Percentiles rank a stretch among this genome's conserved stretches.
Evolutionary conservation across 2,113 vertebrate species (phyloP).

Genomic region (Notothenia coriiceps): DNA sequence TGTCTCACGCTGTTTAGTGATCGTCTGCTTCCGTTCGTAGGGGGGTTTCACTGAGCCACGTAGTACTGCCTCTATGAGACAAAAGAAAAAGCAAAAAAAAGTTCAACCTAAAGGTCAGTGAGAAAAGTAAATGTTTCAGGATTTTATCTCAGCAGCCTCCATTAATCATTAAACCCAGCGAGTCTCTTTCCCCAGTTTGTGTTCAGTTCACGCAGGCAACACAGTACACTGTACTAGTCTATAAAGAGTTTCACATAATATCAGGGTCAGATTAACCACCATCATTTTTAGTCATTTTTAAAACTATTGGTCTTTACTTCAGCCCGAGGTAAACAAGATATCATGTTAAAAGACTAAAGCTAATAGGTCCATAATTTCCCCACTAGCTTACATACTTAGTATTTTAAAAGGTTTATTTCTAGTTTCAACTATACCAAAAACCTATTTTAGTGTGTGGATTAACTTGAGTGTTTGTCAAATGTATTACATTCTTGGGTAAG

Average conservation of each 20-base stretch:
- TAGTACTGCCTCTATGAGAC: conserved; percentile 80
- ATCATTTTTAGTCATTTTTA: not conserved
- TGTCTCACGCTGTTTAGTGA: conserved; percentile 74
- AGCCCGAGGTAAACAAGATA: no score
- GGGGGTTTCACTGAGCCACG: conserved; percentile 81
- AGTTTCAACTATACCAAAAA: not conserved
- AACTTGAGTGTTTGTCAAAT: no score
- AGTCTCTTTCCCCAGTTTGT: not conserved
- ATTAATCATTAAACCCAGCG: not conserved
- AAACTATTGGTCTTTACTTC: no score
- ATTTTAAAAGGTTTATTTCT: not conserved
- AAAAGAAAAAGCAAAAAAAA: not conserved
- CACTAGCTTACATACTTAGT: not conserved
- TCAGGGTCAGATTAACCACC: not conserved
- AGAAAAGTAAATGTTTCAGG: not conserved
- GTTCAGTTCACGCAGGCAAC: no score
- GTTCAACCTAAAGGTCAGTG: not conserved
- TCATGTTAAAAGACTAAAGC: not conserved
- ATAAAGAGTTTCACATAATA: not conserved
- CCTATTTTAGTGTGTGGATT: no score
- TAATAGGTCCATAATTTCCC: no score
- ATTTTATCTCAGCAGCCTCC: not conserved
- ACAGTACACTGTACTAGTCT: not conserved
- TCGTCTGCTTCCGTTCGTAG: conserved; percentile 49
- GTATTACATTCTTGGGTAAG: no score